Conservation (phyloP, 2,113 vertebrate species). For the mouse (Mus musculus) region DNA sequence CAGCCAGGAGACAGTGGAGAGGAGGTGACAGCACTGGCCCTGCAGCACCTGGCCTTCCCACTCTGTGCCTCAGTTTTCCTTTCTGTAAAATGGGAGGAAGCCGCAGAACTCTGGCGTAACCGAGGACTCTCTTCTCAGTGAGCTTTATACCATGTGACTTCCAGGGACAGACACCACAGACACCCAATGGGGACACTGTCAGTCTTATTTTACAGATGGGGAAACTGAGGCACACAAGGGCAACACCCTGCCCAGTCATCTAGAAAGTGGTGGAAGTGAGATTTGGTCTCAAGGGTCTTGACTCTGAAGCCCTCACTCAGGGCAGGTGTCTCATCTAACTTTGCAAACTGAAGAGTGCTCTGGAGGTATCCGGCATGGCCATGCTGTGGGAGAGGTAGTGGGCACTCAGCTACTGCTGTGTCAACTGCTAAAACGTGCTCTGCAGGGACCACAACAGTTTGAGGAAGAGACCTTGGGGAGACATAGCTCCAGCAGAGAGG, state of each 20-base stretch:
- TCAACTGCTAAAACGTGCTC: not conserved
- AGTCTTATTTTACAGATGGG: not conserved
- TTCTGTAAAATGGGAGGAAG: not conserved
- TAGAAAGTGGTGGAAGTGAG: not conserved
- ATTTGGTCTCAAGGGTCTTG: constrained; percentile 1
- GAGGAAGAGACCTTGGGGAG: not conserved
- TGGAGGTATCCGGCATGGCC: accelerated
- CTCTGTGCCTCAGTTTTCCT: not conserved
- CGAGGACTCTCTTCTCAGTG: not conserved
- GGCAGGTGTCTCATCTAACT: too few relatives aligned
- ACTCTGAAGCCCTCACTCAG: not conserved
- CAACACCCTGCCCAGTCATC: not conserved
- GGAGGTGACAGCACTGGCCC: too few relatives aligned
- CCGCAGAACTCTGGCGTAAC: not conserved
- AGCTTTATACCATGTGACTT: not conserved
- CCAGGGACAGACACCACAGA: too few relatives aligned
- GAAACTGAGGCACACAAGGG: not conserved
- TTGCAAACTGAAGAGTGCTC: not conserved
- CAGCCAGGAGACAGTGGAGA: not conserved
- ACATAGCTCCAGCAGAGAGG: not conserved
- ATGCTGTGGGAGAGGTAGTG: not conserved
- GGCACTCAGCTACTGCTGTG: not conserved
- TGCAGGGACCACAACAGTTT: not conserved
- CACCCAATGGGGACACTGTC: not conserved
- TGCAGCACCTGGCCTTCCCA: accelerated